phyloP scores from a whole-genome alignment of 2,888 invertebrate species.

The Scrobipalpa atriplicella region DNA sequence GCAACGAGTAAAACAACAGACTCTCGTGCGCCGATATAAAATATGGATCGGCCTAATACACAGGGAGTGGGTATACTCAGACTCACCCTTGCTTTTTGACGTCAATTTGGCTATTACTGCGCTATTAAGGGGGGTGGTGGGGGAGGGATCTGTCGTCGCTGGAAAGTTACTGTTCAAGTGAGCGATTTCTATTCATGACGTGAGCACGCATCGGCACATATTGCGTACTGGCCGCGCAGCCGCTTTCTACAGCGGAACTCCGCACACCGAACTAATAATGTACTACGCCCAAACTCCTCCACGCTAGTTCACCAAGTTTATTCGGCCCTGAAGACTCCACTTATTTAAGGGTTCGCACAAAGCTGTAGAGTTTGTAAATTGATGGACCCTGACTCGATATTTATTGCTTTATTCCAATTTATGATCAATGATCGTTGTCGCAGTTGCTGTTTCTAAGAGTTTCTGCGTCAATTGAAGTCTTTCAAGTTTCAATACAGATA shows the following conservation, averaged over 20 bases:
- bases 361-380: constrained; percentile 14
- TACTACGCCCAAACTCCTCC: constrained; percentile 10
- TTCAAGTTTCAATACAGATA: constrained; percentile 4
- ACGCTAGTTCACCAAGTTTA: neutral
- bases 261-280: constrained; percentile 1
- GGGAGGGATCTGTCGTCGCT: constrained; percentile 36
- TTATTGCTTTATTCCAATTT: constrained; percentile 17
- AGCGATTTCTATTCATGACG: constrained; percentile 76
- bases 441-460: neutral
- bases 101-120: constrained; percentile 49
- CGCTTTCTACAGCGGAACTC: constrained; percentile 13
- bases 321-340: constrained; percentile 6
- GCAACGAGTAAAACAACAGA: constrained; percentile 7
- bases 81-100: constrained; percentile 35
- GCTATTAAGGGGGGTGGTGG: constrained; percentile 34
- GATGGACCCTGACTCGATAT: constrained; percentile 13
- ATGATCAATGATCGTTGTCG: neutral
- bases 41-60: constrained; percentile 58
- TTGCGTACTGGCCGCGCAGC: constrained; percentile 38
- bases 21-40: constrained; percentile 36
- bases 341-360: constrained; percentile 17
- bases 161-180: constrained; percentile 64
- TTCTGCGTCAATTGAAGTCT: constrained; percentile 3
- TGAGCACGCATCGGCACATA: constrained; percentile 49
- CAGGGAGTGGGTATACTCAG: constrained; percentile 46